Base-by-base conservation (phyloP, 2,113 vertebrate species). In the Struthio camelus region DNA sequence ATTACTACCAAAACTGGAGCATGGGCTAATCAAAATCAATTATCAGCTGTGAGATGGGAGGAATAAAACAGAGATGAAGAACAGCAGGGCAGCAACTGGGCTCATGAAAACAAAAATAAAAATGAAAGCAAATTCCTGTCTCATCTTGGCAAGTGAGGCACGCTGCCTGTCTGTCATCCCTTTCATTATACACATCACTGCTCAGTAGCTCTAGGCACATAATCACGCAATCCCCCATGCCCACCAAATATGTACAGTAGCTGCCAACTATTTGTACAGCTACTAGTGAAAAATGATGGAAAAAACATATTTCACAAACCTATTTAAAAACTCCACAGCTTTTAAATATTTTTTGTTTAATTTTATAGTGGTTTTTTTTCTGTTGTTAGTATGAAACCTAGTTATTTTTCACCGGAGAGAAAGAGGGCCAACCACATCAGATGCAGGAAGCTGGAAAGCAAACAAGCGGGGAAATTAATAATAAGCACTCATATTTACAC, bases 381-480 rank as follows among this genome's bases (percentile, higher is more conserved):
- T 71, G 79, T 54, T 18, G 64, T 38, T 84, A 72, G 4, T 11
- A 22, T 73, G 53, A 89, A 82, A 9, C 17, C 38, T 36, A 53
- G 58, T 65, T 92, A 46, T 19, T 69, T 89, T 88, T 72, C 46
- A 80, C 14, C 32, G 48, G 36, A 78, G 48, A 80, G 7, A 80
- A 67, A 86, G 24, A 64, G 5, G 78, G 28, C 10, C 66, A 93
- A 67, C 36, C 1, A 34, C 48, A 86, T 9, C 22, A 84, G n/a
- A 76, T n/a, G 30, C 36, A 75, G 65, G 40, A 71, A 46, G n/a
- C 11, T 88, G 50, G 40, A 87, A 95, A 96, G 91, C 61, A 96
- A 94, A 93, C 71, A 93, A 42, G 75, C 87, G 58, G 72, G 12
- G 51, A 93, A 96, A 94, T 59, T 85, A 92, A 83, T 69, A 79